Conservation (phyloP, 2,797 vertebrate species). For the Menidia menidia region DNA sequence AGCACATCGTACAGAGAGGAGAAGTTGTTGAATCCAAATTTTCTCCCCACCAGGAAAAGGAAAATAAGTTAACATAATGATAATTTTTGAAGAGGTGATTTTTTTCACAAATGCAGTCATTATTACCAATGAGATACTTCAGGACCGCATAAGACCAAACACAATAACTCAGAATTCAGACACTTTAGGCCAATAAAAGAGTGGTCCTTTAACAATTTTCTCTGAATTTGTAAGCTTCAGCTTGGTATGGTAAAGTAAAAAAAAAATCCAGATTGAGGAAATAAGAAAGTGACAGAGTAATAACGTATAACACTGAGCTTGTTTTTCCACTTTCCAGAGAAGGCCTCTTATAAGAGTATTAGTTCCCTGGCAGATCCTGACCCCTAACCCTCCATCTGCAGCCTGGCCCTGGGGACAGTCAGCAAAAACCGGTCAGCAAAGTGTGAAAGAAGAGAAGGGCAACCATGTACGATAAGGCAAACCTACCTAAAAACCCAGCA, state of each 20-base stretch:
- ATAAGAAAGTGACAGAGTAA: background rate
- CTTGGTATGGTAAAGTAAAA: background rate
- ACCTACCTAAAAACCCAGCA: slow-evolving; percentile 8
- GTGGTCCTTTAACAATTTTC: too few relatives aligned
- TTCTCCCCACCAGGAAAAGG: too few relatives aligned
- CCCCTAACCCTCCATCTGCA: slow-evolving; percentile 6
- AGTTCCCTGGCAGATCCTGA: background rate
- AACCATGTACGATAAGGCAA: background rate
- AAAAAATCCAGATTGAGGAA: background rate
- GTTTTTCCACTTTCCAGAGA: background rate
- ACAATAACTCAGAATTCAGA: too few relatives aligned
- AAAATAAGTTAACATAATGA: too few relatives aligned
- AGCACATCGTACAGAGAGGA: background rate
- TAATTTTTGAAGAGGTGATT: too few relatives aligned
- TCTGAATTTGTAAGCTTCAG: too few relatives aligned
- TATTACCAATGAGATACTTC: too few relatives aligned
- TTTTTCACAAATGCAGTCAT: too few relatives aligned
- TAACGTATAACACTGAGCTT: background rate
- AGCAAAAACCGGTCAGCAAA: slow-evolving; percentile 6
- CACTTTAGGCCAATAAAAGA: too few relatives aligned
- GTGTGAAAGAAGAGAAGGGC: background rate
- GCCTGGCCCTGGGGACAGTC: background rate
- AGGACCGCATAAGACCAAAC: too few relatives aligned
- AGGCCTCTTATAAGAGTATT: background rate
- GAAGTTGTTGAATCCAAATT: background rate